phyloP scores from a whole-genome alignment of 2,113 vertebrate species.

The Alligator sinensis region DNA sequence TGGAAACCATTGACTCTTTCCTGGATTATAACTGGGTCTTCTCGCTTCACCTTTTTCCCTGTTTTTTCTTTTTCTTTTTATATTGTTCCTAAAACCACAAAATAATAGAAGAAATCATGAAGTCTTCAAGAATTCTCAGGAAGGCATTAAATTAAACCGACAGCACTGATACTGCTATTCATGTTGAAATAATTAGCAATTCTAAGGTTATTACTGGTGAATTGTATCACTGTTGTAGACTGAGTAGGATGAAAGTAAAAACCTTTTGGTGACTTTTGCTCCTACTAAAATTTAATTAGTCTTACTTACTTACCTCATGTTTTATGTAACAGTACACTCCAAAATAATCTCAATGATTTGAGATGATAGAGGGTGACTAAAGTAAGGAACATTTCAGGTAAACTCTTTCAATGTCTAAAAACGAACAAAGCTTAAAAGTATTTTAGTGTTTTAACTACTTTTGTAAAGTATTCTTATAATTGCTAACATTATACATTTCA shows the following conservation, averaged over 20 bases:
- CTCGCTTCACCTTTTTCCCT: background rate
- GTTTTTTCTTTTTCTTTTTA: background rate
- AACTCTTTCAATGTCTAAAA: slow-evolving; percentile 66
- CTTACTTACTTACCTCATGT: slow-evolving; percentile 82
- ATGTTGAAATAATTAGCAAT: slow-evolving; percentile 83
- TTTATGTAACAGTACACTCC: slow-evolving; percentile 82
- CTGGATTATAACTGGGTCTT: background rate
- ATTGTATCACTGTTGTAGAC: slow-evolving; percentile 79
- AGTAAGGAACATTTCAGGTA: slow-evolving; percentile 75
- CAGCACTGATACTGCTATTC: slow-evolving; percentile 73
- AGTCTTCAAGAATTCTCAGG: slow-evolving; percentile 74
- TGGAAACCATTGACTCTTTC: background rate
- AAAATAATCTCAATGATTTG: slow-evolving; percentile 67
- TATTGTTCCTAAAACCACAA: slow-evolving; percentile 57
- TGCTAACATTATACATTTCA: slow-evolving; percentile 67
- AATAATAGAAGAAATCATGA: slow-evolving; percentile 73
- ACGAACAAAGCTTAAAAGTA: slow-evolving; percentile 62
- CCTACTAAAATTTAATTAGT: slow-evolving; percentile 85
- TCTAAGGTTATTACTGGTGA: slow-evolving; percentile 76
- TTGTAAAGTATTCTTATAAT: slow-evolving; percentile 79
- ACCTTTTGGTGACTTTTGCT: slow-evolving; percentile 83
- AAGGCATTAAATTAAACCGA: slow-evolving; percentile 76
- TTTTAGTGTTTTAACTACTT: slow-evolving; percentile 72
- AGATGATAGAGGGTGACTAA: slow-evolving; percentile 76
- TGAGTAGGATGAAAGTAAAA: slow-evolving; percentile 79